A percentile compares a stretch with the other conserved stretches of the same genome.
Evolutionary conservation across 1,140 invertebrate genomes (phyloP).

Genomic region (Melitaea cinxia): DNA sequence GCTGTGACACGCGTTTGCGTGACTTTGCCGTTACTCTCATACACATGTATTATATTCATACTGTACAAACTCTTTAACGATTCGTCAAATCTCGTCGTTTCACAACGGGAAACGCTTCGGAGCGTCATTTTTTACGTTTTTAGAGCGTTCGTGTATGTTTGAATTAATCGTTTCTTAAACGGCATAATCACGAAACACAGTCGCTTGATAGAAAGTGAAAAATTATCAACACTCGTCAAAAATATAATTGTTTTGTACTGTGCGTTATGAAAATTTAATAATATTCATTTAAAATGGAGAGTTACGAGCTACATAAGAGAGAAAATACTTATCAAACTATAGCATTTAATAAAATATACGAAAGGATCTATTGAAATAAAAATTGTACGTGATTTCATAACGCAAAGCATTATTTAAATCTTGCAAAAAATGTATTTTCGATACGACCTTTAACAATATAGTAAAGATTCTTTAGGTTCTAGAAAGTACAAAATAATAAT

Average conservation of each 20-base stretch:
- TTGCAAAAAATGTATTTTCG: background rate
- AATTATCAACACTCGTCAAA: constrained; percentile 14
- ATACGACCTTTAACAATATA: background rate
- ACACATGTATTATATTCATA: background rate
- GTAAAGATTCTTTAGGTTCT: background rate
- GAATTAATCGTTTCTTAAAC: constrained; percentile 13
- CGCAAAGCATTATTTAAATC: background rate
- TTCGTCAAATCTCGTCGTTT: background rate
- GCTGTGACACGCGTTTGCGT: constrained; percentile 20
- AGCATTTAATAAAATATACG: too few relatives aligned
- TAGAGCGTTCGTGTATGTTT: too few relatives aligned
- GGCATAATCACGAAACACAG: constrained; percentile 30
- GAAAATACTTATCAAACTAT: too few relatives aligned
- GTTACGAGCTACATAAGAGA: too few relatives aligned
- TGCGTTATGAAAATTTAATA: constrained; percentile 6
- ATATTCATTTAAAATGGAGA: background rate
- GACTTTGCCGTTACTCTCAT: constrained; percentile 22
- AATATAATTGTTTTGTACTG: background rate
- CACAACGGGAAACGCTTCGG: too few relatives aligned
- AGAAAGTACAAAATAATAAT: background rate
- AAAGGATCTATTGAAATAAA: too few relatives aligned
- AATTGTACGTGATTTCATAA: constrained; percentile 3
- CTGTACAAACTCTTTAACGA: too few relatives aligned
- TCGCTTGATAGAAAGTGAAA: constrained; percentile 26
- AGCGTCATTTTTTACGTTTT: too few relatives aligned